Conservation (phyloP, 2,113 vertebrate genomes). For the Chlorodrepanis virens region DNA sequence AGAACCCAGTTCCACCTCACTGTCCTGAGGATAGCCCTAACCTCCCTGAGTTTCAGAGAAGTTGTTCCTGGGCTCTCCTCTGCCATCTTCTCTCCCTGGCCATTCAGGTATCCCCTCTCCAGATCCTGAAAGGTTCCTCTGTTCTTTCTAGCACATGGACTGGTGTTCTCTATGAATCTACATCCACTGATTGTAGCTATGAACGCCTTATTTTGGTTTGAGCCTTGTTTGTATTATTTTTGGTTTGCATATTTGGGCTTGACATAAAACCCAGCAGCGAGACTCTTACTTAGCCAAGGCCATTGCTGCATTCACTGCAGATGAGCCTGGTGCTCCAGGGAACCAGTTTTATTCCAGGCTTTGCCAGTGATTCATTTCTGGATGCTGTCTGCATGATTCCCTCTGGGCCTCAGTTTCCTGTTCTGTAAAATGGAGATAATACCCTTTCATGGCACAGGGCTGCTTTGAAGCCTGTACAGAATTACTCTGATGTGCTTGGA, state of each 20-base stretch:
- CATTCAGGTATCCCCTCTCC: background rate
- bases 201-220: background rate
- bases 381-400: background rate
- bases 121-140: background rate
- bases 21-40: background rate
- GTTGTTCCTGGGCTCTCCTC: background rate
- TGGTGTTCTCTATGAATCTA: background rate
- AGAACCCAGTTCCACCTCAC: background rate
- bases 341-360: conserved; percentile 8
- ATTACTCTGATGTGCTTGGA: conserved; percentile 35
- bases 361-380: conserved; percentile 29
- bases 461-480: conserved; percentile 50
- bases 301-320: background rate
- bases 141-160: fast-evolving
- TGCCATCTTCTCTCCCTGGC: background rate
- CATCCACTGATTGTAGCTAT: background rate
- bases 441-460: conserved; percentile 27
- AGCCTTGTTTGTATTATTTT: background rate
- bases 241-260: background rate
- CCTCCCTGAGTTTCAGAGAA: background rate
- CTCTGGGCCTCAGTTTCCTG: conserved; percentile 53
- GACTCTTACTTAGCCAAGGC: background rate
- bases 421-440: conserved; percentile 45
- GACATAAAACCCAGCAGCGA: background rate
- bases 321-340: conserved; percentile 1